Base-by-base conservation (phyloP, 2,888 invertebrate genomes). In the Ormyrus nitidulus region DNA sequence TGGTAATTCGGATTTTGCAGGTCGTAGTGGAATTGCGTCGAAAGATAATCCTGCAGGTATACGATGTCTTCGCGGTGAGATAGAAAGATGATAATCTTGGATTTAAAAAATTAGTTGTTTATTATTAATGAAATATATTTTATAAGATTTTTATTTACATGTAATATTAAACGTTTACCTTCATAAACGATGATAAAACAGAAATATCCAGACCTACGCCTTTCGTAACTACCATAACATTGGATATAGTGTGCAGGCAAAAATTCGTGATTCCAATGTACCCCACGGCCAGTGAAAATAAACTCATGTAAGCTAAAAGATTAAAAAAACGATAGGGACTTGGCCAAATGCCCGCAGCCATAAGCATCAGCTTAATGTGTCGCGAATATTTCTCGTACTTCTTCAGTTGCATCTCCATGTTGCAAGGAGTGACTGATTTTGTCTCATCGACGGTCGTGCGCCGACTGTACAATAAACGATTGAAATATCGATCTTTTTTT, bases 251-350 rank as follows among this genome's bases (percentile, higher is more conserved):
- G 2, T 68, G 44, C 44, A 68, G 44, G 9, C 54, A 54, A 54
- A 34, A 34, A 34, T 34, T 34, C 34, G 34, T 34, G 34, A 0
- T 34, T 34, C 34, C 34, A 34, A 34, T 34, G 34, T 34, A 34
- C 34, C 34, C 34, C 34, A 34, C 34, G 34, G 1, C 34, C 34
- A 34, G 34, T 34, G 34, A 34, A 34, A 34, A 34, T 34, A 34
- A 4, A 34, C 34, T 2, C 34, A 34, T 4, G 34, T 34, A 34
- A 34, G 34, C 34, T 34, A 34, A 34, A 34, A 34, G 2, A 34
- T 79, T 71, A 44, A 79, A 69, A 19, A 77, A 64, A 79, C 82
- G 80, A 19, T 76, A 65, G 54, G 72, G 61, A 44, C 75, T 79
- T 2, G 71, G 71, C 71, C 71, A 71, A 19, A 71, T 44, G 6